Percentiles rank a stretch among this genome's conserved stretches.
Conservation (phyloP, 2,888 invertebrate species). For the Melanostoma scalare region DNA sequence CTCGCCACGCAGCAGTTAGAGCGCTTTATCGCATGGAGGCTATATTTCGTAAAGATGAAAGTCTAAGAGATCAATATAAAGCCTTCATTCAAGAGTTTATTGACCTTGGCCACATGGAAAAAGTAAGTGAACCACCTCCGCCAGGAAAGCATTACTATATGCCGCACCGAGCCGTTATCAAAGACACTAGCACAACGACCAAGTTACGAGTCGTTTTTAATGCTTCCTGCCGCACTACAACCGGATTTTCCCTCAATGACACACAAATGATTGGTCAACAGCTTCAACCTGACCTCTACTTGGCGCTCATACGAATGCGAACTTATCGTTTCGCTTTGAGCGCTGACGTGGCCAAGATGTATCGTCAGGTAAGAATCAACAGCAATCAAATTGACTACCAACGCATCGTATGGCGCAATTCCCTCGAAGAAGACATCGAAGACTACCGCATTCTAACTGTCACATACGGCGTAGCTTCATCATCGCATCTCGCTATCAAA, state of each 20-base stretch:
- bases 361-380: not conserved
- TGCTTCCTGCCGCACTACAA: constrained; percentile 17
- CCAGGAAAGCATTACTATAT: constrained; percentile 31
- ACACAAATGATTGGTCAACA: too few species aligned
- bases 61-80: constrained; percentile 3
- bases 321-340: not conserved
- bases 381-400: constrained; percentile 29
- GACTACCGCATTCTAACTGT: too few species aligned
- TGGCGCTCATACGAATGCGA: not conserved
- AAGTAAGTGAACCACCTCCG: constrained; percentile 4
- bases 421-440: constrained; percentile 10
- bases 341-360: not conserved
- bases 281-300: too few species aligned
- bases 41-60: constrained; percentile 12
- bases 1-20: constrained; percentile 15
- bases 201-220: constrained; percentile 46
- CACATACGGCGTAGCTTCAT: too few species aligned
- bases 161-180: constrained; percentile 40
- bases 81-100: constrained; percentile 42
- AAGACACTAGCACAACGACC: constrained; percentile 39
- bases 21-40: constrained; percentile 14
- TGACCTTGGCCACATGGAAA: constrained; percentile 37
- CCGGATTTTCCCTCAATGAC: not conserved
- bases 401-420: constrained; percentile 41
- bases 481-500: constrained; percentile 19